These are phyloP conservation scores for Loxodonta africana DNA, from an alignment of 2,113 vertebrate genomes.

Conservation along the genomic window DNA sequence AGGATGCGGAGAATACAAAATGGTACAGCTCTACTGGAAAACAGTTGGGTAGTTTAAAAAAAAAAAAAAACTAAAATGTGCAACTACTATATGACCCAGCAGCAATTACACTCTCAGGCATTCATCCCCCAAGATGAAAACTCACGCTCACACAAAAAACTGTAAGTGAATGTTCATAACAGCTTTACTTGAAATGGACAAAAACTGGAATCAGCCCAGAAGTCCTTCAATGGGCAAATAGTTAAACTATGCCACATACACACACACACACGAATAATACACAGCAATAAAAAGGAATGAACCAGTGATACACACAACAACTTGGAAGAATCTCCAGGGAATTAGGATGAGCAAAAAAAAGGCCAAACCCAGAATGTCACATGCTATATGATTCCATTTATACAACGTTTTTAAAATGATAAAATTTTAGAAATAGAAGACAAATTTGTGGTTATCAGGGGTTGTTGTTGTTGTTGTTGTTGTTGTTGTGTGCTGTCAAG, in stretches of 20 bases:
- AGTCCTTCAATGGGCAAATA: neutral
- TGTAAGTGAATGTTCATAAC: neutral
- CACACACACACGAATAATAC: neutral
- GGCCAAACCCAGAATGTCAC: neutral
- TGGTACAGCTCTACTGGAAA: neutral
- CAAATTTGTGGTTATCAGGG: neutral
- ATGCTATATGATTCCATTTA: neutral
- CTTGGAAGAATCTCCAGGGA: neutral
- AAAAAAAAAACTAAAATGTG: neutral
- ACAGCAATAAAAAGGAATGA: neutral
- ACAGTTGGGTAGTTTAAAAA: neutral
- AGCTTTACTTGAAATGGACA: neutral
- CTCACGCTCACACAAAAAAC: neutral
- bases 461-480: neutral
- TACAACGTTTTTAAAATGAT: neutral
- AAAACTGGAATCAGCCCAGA: neutral
- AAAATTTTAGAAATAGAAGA: neutral
- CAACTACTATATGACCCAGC: neutral
- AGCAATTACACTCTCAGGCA: neutral
- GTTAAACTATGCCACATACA: neutral
- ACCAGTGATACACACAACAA: neutral
- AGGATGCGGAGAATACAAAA: neutral
- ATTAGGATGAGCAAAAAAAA: neutral
- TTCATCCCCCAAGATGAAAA: conserved; percentile 44
- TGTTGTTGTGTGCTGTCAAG: neutral